Evolutionary conservation across 1,140 invertebrate species (phyloP).

Genomic region (Nebria ingens): DNA sequence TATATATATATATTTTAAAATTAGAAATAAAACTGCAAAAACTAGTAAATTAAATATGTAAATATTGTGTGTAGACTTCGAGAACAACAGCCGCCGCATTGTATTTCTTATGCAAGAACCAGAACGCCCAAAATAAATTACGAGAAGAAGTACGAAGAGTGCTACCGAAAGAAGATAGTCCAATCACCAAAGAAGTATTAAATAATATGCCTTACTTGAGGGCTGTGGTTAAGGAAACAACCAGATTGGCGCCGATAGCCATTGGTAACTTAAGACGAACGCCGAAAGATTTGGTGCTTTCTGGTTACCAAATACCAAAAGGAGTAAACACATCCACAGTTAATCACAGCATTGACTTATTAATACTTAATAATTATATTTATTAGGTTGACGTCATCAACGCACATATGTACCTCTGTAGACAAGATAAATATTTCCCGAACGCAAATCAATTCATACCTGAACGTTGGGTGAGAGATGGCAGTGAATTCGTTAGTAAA

Average conservation of each 20-base stretch:
- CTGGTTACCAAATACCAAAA: conserved; percentile 48
- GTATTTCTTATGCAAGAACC: conserved; percentile 26
- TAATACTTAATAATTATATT: conserved; percentile 7
- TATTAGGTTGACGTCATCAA: conserved; percentile 20
- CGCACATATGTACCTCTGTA: conserved; percentile 14
- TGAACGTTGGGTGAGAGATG: conserved; percentile 24
- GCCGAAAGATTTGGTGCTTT: conserved; percentile 41
- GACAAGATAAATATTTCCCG: conserved; percentile 20
- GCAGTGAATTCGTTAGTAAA: conserved; percentile 18
- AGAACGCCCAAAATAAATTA: conserved; percentile 21
- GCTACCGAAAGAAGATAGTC: conserved; percentile 22
- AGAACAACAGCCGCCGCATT: conserved; percentile 19
- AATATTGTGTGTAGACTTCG: conserved; percentile 20
- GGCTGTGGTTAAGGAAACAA: conserved; percentile 54
- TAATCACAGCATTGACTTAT: conserved; percentile 1
- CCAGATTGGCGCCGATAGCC: conserved; percentile 43
- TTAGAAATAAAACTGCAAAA: conserved; percentile 5
- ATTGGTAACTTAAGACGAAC: conserved; percentile 39
- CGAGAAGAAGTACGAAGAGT: conserved; percentile 21
- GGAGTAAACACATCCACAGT: conserved; percentile 34
- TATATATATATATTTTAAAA: neutral
- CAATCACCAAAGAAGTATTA: conserved; percentile 35
- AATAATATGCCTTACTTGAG: conserved; percentile 47
- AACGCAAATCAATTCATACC: conserved; percentile 24
- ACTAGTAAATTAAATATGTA: conserved; percentile 1